Conservation (phyloP, 2,888 invertebrate genomes). For the Malacosoma neustria region DNA sequence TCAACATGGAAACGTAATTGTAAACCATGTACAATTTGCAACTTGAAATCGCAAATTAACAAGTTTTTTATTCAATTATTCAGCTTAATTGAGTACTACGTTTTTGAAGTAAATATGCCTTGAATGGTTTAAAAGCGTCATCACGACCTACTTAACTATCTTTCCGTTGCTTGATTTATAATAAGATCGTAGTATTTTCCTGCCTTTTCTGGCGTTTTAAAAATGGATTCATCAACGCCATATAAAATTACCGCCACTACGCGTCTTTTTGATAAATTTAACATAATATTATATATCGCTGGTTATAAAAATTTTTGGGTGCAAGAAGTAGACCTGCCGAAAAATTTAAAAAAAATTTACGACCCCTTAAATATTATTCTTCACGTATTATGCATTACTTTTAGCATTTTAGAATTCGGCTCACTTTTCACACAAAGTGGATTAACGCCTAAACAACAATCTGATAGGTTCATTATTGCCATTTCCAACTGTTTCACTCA, state of each 20-base stretch:
- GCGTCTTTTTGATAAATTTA: slow-evolving; percentile 9
- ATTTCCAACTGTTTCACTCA: slow-evolving; percentile 8
- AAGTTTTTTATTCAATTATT: too few species aligned
- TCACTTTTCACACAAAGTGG: slow-evolving; percentile 10
- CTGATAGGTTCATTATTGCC: slow-evolving; percentile 9
- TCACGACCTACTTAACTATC: too few species aligned
- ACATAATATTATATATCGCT: slow-evolving; percentile 9
- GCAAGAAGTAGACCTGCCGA: slow-evolving; percentile 12
- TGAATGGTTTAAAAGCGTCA: too few species aligned
- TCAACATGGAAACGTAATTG: too few species aligned
- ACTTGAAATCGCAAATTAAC: too few species aligned
- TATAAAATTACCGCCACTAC: slow-evolving; percentile 6
- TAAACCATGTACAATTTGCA: too few species aligned
- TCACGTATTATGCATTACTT: not conserved
- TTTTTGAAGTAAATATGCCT: too few species aligned
- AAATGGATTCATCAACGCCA: not conserved
- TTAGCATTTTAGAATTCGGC: not conserved
- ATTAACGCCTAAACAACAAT: slow-evolving; percentile 8
- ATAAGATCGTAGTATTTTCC: too few species aligned
- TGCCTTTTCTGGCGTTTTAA: too few species aligned
- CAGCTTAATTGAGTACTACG: too few species aligned
- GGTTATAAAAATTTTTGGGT: slow-evolving; percentile 18
- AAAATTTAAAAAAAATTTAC: slow-evolving; percentile 10
- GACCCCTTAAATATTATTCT: slow-evolving; percentile 5
- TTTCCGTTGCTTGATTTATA: too few species aligned